These are phyloP conservation scores for Rhabdomys dilectus DNA, from an alignment of 2,113 vertebrate genomes.

Conservation along the genomic window DNA sequence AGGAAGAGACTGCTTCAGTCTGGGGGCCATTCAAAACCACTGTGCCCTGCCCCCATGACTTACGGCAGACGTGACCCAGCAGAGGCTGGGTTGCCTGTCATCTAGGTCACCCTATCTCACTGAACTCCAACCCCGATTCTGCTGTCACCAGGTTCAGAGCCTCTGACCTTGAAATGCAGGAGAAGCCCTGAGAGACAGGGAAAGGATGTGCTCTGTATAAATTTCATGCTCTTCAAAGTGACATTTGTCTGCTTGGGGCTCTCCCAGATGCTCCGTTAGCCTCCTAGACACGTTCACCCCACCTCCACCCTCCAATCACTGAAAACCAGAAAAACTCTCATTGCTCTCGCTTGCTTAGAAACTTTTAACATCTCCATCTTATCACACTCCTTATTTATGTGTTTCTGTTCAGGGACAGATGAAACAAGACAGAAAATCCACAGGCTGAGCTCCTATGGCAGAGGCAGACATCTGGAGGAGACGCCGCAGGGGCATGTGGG, in stretches of 20 bases:
- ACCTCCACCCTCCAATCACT: neutral
- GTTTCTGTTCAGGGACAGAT: neutral
- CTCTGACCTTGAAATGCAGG: neutral
- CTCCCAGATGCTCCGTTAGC: neutral
- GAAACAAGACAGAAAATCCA: neutral
- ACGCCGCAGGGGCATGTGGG: neutral
- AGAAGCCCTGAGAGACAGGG: neutral
- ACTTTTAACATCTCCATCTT: neutral
- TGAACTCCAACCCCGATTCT: rapidly evolving
- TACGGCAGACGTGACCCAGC: neutral
- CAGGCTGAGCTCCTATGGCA: rapidly evolving
- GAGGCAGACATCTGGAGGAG: rapidly evolving
- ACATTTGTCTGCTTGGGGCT: neutral
- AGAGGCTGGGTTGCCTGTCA: neutral
- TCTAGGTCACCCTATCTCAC: neutral
- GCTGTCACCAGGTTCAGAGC: rapidly evolving
- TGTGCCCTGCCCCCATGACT: rapidly evolving
- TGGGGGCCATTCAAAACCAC: neutral
- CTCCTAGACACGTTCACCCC: neutral
- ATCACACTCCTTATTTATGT: neutral
- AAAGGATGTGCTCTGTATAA: neutral
- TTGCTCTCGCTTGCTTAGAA: neutral
- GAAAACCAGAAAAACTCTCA: neutral
- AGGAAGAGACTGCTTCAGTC: neutral
- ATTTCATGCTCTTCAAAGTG: conserved; percentile 5